Evolutionary conservation across 2,888 invertebrate species (phyloP).

Genomic region (Phortica okadai): DNA sequence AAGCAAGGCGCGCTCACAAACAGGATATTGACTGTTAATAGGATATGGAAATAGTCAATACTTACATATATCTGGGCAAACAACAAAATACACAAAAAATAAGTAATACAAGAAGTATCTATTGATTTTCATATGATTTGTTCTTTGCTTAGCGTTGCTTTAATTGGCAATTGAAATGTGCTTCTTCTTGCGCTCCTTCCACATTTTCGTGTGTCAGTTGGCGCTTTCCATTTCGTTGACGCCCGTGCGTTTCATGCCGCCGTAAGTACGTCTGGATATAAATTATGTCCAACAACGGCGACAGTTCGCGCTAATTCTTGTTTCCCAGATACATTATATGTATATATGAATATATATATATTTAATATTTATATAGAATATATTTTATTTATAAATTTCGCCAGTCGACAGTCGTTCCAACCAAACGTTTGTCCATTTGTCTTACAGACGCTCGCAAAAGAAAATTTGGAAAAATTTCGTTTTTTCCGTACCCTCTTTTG

Average conservation of each 20-base stretch:
- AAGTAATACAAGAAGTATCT: slow-evolving; percentile 26
- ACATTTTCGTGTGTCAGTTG: slow-evolving; percentile 38
- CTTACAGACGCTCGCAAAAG: too few species aligned
- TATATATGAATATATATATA: neutral
- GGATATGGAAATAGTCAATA: neutral
- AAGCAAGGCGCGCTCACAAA: slow-evolving; percentile 30
- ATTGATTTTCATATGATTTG: neutral
- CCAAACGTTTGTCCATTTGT: too few species aligned
- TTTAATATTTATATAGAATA: neutral
- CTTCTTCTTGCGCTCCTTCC: neutral
- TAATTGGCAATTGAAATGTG: neutral
- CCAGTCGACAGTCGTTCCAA: neutral
- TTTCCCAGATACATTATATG: neutral
- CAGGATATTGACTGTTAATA: slow-evolving; percentile 46
- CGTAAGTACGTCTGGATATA: slow-evolving; percentile 6
- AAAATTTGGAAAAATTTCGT: too few species aligned
- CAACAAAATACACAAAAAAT: slow-evolving; percentile 21
- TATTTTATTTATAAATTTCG: neutral
- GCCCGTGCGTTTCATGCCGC: neutral
- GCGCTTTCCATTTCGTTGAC: slow-evolving; percentile 46
- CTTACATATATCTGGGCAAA: neutral
- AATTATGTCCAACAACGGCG: neutral
- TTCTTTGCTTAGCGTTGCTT: neutral
- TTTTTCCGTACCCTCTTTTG: too few species aligned
- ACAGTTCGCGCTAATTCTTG: neutral